Evolutionary conservation across 2,113 vertebrate genomes (phyloP), one percentile per base, ranked within the genome.

Genomic region (Xenopus laevis): DNA sequence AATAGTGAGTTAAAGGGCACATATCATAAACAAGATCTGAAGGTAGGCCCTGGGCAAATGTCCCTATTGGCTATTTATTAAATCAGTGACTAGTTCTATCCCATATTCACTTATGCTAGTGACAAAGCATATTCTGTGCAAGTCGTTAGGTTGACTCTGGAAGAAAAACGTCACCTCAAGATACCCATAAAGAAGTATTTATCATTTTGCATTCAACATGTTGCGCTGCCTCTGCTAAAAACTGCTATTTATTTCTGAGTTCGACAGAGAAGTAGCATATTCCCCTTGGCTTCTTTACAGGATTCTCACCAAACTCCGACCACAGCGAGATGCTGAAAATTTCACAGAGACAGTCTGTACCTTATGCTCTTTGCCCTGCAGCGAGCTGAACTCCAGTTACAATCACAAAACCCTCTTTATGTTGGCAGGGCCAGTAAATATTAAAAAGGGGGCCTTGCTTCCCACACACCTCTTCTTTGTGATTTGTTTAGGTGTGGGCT

Each of bases 331-430:
- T 4, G 0, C 68, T 84, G 73, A 78, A 83, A 83, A 83, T 85
- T 81, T 80, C 67, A 13, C 67, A 69, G 79, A 84, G 82, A 81
- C 83, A 82, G 74, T 76, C 63, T 79, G 83, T 83, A 82, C 81
- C 85, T 85, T 79, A 79, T 74, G 75, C 78, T 72, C 78, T 71
- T 71, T 47, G 20, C 45, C 18, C 44, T 8, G 74, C 44, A 69
- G 67, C 50, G 52, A 17, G 13, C 77, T 80, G 79, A 81, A 71
- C 58, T 45, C 45, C 47, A 33, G 30, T 71, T 82, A 71, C 21
- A 83, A 79, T 85, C 81, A 82, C 81, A 84, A 83, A 80, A 61
- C 78, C 61, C 68, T 81, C 75, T 85, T 83, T 87, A 78, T 82
- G 68, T 78, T 79, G 81, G 81, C 81, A 80, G 53, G 17, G 17